Percentiles rank a stretch among this genome's conserved stretches.
Conservation (phyloP, 2,113 vertebrate species). For the Sitta europaea region DNA sequence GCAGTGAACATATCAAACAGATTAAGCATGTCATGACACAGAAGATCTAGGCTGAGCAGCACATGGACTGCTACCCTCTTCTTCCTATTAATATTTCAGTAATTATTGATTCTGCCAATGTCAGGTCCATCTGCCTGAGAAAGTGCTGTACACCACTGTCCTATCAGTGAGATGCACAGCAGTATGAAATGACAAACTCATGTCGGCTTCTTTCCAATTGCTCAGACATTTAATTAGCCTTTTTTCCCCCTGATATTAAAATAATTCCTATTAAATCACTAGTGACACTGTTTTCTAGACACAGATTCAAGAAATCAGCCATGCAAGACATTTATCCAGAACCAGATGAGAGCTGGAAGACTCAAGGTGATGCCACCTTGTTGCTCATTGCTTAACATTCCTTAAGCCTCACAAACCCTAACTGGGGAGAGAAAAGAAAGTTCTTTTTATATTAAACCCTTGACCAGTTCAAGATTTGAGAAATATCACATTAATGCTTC, state of each 20-base stretch:
- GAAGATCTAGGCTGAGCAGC: not conserved
- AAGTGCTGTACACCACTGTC: not conserved
- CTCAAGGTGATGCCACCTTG: not conserved
- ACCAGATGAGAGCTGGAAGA: fast-evolving
- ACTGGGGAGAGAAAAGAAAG: not conserved
- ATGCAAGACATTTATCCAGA: not conserved
- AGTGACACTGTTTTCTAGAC: not conserved
- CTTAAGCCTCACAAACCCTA: not conserved
- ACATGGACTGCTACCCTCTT: not conserved
- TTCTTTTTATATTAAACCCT: not conserved
- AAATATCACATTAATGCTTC: not conserved
- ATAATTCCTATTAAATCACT: not conserved
- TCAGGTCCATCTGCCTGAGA: not conserved
- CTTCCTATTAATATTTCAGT: not conserved
- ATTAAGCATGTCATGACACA: not conserved
- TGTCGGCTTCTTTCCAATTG: not conserved
- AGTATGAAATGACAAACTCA: not conserved
- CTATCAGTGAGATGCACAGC: not conserved
- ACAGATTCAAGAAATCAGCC: not conserved
- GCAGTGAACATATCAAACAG: not conserved
- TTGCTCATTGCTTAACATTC: not conserved
- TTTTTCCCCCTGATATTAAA: not conserved
- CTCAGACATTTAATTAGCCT: not conserved
- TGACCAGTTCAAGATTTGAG: not conserved
- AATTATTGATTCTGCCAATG: not conserved